Conservation (phyloP, 1,140 invertebrate species). For the Euura lappo region DNA sequence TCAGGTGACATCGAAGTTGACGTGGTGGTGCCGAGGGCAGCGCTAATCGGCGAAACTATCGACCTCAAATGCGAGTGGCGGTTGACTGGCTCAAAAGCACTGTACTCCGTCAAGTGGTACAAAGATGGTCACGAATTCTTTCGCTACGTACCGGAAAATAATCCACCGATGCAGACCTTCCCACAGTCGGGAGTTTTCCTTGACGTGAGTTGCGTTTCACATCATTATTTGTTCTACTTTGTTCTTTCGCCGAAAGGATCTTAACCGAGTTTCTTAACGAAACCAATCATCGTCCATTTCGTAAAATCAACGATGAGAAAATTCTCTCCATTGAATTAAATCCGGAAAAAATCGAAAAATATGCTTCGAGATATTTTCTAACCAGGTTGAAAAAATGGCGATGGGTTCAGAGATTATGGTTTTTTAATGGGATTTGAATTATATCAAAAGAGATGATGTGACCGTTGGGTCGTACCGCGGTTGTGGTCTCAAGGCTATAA, state of each 20-base stretch:
- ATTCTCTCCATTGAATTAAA: no score
- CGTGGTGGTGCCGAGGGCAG: conserved; percentile 40
- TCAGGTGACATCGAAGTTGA: conserved; percentile 39
- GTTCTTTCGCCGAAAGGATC: no score
- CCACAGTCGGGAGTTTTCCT: conserved; percentile 65
- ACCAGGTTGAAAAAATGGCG: no score
- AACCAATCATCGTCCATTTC: no score
- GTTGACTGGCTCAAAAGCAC: conserved; percentile 65
- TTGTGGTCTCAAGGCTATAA: not conserved
- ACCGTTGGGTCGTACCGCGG: not conserved
- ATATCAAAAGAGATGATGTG: not conserved
- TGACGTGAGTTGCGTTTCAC: conserved; percentile 52
- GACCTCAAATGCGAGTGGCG: conserved; percentile 42
- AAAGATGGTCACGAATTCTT: conserved; percentile 78
- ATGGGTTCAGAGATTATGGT: no score
- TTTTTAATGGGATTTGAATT: not conserved
- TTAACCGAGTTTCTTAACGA: no score
- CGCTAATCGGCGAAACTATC: conserved; percentile 30
- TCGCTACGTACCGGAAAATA: conserved; percentile 70
- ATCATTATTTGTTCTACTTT: no score
- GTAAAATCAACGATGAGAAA: no score
- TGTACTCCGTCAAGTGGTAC: conserved; percentile 85
- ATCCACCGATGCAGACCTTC: conserved; percentile 67
- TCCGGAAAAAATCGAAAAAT: no score
- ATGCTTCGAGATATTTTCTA: no score